Percentiles rank a stretch among this genome's conserved stretches.
phyloP scores from a whole-genome alignment of 2,888 invertebrate genomes.

The Diploptera punctata region DNA sequence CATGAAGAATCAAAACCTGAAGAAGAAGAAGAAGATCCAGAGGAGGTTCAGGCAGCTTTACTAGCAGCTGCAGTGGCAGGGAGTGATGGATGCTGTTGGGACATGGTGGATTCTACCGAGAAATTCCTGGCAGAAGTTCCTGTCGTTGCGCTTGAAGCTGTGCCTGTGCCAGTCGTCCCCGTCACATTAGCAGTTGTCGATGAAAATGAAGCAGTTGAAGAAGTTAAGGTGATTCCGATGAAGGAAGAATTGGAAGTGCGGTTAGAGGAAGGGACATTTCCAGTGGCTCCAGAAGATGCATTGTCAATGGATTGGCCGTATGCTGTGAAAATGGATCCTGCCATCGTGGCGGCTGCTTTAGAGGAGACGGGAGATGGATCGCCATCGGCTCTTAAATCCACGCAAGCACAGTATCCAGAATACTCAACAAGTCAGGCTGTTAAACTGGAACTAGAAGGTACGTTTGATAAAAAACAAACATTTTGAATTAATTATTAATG shows the following conservation, averaged over 20 bases:
- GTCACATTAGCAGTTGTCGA: constrained; percentile 50
- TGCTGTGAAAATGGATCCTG: constrained; percentile 57
- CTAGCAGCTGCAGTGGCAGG: constrained; percentile 50
- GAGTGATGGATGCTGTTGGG: constrained; percentile 52
- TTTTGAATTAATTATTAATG: too few species aligned
- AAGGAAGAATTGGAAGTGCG: constrained; percentile 66
- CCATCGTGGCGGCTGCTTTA: constrained; percentile 50
- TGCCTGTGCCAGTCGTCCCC: constrained; percentile 46
- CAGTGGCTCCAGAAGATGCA: constrained; percentile 49
- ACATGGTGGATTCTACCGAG: constrained; percentile 59
- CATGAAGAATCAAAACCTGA: constrained; percentile 1
- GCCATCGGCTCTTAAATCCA: constrained; percentile 31
- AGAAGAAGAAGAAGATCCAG: constrained; percentile 42
- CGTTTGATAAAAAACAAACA: too few species aligned
- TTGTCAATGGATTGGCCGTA: constrained; percentile 54
- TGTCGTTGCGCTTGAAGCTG: constrained; percentile 52
- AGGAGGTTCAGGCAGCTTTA: constrained; percentile 49
- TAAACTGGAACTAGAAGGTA: constrained; percentile 61
- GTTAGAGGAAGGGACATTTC: constrained; percentile 59
- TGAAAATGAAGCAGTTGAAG: constrained; percentile 51
- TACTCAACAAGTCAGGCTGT: constrained; percentile 56
- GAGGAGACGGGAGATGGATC: constrained; percentile 51
- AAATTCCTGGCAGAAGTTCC: constrained; percentile 55
- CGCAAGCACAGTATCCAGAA: constrained; percentile 49
- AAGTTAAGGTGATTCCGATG: constrained; percentile 56